Conservation (phyloP, 92 coral and sea anemone genomes). For the Diadumene lineata region DNA sequence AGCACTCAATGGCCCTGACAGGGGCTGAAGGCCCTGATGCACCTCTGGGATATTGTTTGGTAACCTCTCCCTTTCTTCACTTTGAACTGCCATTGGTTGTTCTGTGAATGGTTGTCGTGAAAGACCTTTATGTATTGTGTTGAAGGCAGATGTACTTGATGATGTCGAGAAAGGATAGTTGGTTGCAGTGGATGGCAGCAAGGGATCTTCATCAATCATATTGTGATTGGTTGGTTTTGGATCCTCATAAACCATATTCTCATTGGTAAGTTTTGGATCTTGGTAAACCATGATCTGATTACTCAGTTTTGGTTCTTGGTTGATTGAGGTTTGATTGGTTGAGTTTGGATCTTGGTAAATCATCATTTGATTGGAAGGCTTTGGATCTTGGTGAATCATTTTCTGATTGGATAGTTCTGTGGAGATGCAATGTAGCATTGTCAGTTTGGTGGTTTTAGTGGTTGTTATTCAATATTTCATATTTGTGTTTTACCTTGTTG, state of each 20-base stretch:
- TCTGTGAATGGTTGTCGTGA: constrained; percentile 3
- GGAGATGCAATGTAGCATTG: not conserved
- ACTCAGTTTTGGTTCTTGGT: not conserved
- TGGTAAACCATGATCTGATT: not conserved
- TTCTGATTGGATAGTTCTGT: not conserved
- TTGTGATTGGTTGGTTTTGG: too few species aligned
- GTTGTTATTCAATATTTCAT: too few species aligned
- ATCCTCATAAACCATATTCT: not conserved
- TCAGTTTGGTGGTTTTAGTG: not conserved
- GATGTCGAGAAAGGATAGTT: not conserved
- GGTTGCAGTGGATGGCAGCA: not conserved
- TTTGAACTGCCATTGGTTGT: not conserved
- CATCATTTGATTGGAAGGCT: not conserved
- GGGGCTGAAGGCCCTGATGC: not conserved
- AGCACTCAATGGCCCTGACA: not conserved
- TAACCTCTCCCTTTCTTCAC: not conserved
- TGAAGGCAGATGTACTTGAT: constrained; percentile 28
- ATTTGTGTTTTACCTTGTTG: not conserved
- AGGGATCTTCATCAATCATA: too few species aligned
- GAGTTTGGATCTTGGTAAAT: too few species aligned
- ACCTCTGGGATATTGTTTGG: constrained; percentile 17
- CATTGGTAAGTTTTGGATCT: not conserved
- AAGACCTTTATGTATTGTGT: constrained; percentile 18
- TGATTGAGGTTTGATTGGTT: too few species aligned
- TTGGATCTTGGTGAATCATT: not conserved